Base-by-base conservation (phyloP, 1,140 invertebrate genomes). In the Ericerus pela region DNA sequence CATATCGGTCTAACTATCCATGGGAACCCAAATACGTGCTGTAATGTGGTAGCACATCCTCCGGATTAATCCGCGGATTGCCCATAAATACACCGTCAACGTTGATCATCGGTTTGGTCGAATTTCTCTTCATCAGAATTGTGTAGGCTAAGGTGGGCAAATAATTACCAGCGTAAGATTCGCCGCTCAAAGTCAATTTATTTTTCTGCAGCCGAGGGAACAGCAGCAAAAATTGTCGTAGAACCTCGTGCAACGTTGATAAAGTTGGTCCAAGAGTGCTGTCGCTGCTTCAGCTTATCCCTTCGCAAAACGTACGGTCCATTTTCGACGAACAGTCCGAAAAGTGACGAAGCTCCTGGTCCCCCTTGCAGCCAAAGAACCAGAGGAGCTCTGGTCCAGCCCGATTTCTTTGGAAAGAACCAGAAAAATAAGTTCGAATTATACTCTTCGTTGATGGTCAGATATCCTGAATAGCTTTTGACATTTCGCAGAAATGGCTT, bases 111-210 rank as follows among this genome's bases (percentile, higher is more conserved):
- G 72, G 60, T 53, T 73, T 65, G 8, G 79, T 73, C 26, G 69
- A 77, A 27, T 11, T 55, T 33, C 75, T 84, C 30, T 80, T 75
- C 60, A 74, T 72, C 64, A 88, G 79, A 51, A 91, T 88, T 16
- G 80, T 79, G 64, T 85, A 78, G 0, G 78, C 78, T n/a, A 88
- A 66, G 0, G 84, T 79, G 14, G 87, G 86, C 0, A 88, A 79
- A 72, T 89, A 89, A 64, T 84, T 83, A 2, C 88, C 88, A 11
- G 76, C 88, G 69, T 92, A 93, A 12, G 87, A 91, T 70, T 93
- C 88, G 1, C 88, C 89, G 2, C 82, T 82, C 0, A 91, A 76
- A 70, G 77, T 88, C 62, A 88, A 86, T 28, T 79, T 76, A 59
- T 78, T 81, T 0, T 66, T 60, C 60, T 75, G 75, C 10, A 80